Evolutionary conservation across 2,888 invertebrate species (phyloP).

Genomic region (Dasypogon diadema): DNA sequence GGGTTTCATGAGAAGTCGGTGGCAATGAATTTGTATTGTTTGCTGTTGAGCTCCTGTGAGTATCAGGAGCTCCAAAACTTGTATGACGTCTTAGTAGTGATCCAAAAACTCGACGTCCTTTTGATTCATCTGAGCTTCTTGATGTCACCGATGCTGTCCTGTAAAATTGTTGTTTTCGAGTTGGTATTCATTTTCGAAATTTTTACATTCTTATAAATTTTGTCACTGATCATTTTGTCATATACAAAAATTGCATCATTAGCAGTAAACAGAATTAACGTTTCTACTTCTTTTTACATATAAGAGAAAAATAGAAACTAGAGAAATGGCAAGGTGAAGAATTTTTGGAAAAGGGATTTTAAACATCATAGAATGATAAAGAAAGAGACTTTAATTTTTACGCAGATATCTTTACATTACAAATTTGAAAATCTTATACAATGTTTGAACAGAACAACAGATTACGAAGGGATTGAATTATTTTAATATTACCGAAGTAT

Average conservation of each 20-base stretch:
- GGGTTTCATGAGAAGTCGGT: slow-evolving; percentile 59
- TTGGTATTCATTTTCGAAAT: slow-evolving; percentile 51
- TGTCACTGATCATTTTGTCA: not conserved
- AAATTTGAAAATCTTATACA: too few species aligned
- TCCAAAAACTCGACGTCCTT: slow-evolving; percentile 62
- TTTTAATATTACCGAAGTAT: too few species aligned
- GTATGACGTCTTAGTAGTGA: slow-evolving; percentile 62
- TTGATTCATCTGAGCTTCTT: slow-evolving; percentile 61
- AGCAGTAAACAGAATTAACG: too few species aligned
- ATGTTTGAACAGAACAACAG: too few species aligned
- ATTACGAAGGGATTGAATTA: too few species aligned
- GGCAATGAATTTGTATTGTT: slow-evolving; percentile 51
- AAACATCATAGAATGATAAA: too few species aligned
- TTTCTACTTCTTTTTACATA: too few species aligned
- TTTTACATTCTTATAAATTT: not conserved
- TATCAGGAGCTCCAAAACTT: slow-evolving; percentile 62
- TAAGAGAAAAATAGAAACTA: too few species aligned
- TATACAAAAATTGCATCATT: slow-evolving; percentile 29
- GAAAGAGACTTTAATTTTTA: too few species aligned
- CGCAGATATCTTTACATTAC: too few species aligned
- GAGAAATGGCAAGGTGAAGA: too few species aligned
- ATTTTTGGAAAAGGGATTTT: too few species aligned
- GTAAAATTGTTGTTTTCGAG: slow-evolving; percentile 59
- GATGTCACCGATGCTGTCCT: slow-evolving; percentile 63
- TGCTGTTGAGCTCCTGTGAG: slow-evolving; percentile 56